These are phyloP conservation scores for Malurus leucopterus DNA, from an alignment of 2,797 vertebrate genomes.

Conservation along the genomic window DNA sequence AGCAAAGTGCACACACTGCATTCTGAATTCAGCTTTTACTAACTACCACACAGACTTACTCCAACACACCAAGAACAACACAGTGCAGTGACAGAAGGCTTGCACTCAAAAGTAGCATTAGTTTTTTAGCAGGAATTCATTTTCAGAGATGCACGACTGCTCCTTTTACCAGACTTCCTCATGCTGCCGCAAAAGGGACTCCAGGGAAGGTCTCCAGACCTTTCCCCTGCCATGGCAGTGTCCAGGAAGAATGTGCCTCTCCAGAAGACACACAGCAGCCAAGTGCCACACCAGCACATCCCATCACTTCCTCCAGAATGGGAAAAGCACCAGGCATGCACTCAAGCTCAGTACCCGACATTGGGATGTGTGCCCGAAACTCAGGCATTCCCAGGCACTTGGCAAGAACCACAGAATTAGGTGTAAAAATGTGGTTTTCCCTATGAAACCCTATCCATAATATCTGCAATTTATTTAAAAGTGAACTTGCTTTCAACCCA, in stretches of 20 bases:
- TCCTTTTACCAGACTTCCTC: background rate
- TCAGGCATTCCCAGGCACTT: background rate
- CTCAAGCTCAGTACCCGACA: background rate
- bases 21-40: background rate
- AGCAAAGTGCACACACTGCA: accelerated
- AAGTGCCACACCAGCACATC: background rate
- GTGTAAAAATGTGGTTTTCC: background rate
- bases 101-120: background rate
- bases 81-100: background rate
- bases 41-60: background rate
- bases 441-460: background rate
- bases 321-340: accelerated
- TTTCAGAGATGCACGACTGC: background rate
- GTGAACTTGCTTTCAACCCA: background rate
- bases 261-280: background rate
- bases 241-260: accelerated
- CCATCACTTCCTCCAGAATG: accelerated
- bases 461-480: background rate
- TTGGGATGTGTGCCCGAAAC: background rate
- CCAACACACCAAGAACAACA: background rate
- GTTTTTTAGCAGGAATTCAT: background rate
- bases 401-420: background rate
- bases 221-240: accelerated
- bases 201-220: background rate
- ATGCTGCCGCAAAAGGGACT: accelerated